A percentile compares a stretch with the other conserved stretches of the same genome.
Evolutionary conservation across 1,140 invertebrate species (phyloP).

Genomic region (Achroia grisella): DNA sequence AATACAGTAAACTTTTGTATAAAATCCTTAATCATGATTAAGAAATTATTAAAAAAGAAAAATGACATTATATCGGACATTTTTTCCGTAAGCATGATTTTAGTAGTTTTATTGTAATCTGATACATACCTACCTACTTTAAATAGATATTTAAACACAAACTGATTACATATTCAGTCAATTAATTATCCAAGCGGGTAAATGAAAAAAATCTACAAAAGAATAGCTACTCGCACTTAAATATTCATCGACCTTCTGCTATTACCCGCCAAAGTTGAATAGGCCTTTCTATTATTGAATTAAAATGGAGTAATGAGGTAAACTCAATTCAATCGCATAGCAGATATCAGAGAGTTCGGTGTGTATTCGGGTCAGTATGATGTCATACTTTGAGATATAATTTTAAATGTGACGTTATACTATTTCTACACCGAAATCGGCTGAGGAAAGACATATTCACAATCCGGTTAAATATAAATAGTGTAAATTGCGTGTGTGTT

Average conservation of each 20-base stretch:
- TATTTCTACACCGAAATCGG: conserved; percentile 44
- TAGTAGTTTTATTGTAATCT: no score
- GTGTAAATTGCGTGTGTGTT: neutral
- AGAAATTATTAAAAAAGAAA: no score
- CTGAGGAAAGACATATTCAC: conserved; percentile 4
- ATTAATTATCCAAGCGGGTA: no score
- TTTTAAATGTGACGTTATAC: conserved; percentile 61
- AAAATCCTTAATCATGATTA: no score
- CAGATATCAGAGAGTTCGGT: neutral
- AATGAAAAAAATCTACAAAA: no score
- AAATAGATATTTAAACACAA: no score
- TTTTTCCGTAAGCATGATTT: no score
- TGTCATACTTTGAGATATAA: conserved; percentile 50
- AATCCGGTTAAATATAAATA: neutral
- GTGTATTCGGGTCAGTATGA: conserved; percentile 58
- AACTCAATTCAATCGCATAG: conserved; percentile 23
- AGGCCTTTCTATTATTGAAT: neutral
- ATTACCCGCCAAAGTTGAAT: conserved; percentile 31
- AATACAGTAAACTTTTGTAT: no score
- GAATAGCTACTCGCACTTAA: neutral
- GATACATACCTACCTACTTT: no score
- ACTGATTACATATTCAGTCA: neutral
- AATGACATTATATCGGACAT: no score
- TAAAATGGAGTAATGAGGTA: conserved; percentile 29
- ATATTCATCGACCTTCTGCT: conserved; percentile 25